Percentiles rank a stretch among this genome's conserved stretches.
phyloP scores from a whole-genome alignment of 2,888 invertebrate species.

The Ptychoptera contaminata region DNA sequence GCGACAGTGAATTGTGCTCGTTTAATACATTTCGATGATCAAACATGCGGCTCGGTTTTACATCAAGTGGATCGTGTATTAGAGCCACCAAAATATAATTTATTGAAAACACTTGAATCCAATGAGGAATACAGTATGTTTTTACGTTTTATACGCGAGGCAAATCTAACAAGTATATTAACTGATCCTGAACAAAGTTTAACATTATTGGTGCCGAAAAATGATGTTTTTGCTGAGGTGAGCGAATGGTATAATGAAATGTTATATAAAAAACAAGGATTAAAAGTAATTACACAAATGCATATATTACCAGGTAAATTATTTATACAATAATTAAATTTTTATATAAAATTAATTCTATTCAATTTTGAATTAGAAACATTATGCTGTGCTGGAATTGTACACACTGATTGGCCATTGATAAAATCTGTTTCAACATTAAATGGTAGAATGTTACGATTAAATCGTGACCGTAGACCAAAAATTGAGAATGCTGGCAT shows the following conservation, averaged over 20 bases:
- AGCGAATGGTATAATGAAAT: conserved; percentile 18
- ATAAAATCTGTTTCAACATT: conserved; percentile 27
- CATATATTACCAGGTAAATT: conserved; percentile 17
- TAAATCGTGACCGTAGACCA: conserved; percentile 29
- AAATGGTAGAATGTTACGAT: conserved; percentile 23
- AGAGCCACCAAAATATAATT: conserved; percentile 23
- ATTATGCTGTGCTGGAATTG: conserved; percentile 30
- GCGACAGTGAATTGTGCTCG: conserved; percentile 53
- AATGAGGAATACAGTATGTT: conserved; percentile 29
- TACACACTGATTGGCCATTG: conserved; percentile 30
- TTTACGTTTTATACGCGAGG: conserved; percentile 22
- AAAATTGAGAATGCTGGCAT: conserved; percentile 30
- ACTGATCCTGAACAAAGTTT: conserved; percentile 20
- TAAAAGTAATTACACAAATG: conserved; percentile 23
- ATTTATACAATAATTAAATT: not conserved
- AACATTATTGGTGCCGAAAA: conserved; percentile 28
- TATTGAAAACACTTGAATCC: conserved; percentile 21
- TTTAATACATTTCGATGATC: conserved; percentile 41
- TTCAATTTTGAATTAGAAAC: conserved; percentile 24
- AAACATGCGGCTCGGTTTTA: conserved; percentile 49
- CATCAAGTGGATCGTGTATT: conserved; percentile 47
- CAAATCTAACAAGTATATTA: conserved; percentile 25
- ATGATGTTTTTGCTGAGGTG: conserved; percentile 28
- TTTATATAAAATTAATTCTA: not conserved
- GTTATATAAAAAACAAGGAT: conserved; percentile 16